Conservation (phyloP, 2,113 vertebrate species). For the Ariopsis seemanni region DNA sequence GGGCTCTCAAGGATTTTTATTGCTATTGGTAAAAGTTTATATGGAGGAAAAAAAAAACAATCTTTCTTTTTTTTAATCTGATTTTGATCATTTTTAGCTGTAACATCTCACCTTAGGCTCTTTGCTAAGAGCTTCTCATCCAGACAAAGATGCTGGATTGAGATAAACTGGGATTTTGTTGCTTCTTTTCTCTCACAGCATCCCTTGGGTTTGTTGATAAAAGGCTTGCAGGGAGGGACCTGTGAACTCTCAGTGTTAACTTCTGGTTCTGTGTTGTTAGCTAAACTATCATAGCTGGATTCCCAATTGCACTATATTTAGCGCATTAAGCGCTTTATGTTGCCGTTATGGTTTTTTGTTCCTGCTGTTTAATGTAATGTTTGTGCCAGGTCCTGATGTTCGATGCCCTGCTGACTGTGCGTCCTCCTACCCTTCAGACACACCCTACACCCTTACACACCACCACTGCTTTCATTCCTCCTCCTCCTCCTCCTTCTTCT, state of each 20-base stretch:
- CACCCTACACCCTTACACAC: neutral
- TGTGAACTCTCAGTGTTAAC: neutral
- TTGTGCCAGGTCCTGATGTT: conserved; percentile 10
- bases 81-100: neutral
- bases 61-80: too few relatives aligned
- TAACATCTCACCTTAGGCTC: neutral
- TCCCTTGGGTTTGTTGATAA: neutral
- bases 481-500: neutral
- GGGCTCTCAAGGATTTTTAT: too few relatives aligned
- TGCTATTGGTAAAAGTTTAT: too few relatives aligned
- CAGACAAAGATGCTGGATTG: neutral
- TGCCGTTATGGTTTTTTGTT: neutral
- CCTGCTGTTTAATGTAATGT: neutral
- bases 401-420: neutral
- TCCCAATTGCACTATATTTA: neutral
- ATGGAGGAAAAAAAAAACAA: too few relatives aligned
- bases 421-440: conserved; percentile 13
- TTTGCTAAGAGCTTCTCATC: neutral
- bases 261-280: neutral
- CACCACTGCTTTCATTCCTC: neutral
- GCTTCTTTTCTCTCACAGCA: neutral
- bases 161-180: neutral
- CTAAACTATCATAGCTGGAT: conserved; percentile 7
- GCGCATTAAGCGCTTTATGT: neutral
- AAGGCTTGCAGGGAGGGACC: neutral